These are phyloP conservation scores for Nasonovia ribisnigri DNA, from an alignment of 2,888 invertebrate species.

Conservation along the genomic window DNA sequence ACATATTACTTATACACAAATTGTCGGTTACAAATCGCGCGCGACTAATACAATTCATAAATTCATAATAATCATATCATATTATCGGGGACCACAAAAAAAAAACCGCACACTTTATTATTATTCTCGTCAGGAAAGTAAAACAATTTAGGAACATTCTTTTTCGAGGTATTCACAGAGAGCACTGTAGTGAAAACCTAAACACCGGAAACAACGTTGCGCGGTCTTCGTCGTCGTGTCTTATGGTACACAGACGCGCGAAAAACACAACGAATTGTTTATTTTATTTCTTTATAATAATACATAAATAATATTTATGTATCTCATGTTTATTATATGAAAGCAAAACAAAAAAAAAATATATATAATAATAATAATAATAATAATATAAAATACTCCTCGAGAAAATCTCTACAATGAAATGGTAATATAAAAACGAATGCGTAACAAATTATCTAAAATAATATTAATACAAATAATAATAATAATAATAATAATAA, in stretches of 20 bases:
- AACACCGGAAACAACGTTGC: constrained; percentile 39
- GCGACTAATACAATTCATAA: not conserved
- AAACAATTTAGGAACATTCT: constrained; percentile 63
- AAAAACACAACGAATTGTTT: constrained; percentile 23
- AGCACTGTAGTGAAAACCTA: constrained; percentile 10
- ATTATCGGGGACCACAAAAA: not conserved
- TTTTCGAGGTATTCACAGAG: constrained; percentile 26
- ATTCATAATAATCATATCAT: not conserved
- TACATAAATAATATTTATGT: constrained; percentile 5
- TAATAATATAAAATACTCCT: not conserved
- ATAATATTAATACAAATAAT: constrained; percentile 53
- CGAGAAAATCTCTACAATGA: constrained; percentile 42
- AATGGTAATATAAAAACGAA: constrained; percentile 50
- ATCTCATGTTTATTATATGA: constrained; percentile 22
- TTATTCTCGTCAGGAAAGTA: constrained; percentile 34
- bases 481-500: constrained; percentile 37
- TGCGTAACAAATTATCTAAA: constrained; percentile 63
- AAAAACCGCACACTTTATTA: not conserved
- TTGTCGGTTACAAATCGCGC: not conserved
- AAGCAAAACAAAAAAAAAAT: constrained; percentile 25
- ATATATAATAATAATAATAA: constrained; percentile 11
- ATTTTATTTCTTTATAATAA: not conserved
- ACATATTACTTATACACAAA: not conserved
- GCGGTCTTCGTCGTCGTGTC: not conserved
- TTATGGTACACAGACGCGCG: not conserved